phyloP scores from a whole-genome alignment of 2,113 vertebrate species.

The Elephantulus edwardii region DNA sequence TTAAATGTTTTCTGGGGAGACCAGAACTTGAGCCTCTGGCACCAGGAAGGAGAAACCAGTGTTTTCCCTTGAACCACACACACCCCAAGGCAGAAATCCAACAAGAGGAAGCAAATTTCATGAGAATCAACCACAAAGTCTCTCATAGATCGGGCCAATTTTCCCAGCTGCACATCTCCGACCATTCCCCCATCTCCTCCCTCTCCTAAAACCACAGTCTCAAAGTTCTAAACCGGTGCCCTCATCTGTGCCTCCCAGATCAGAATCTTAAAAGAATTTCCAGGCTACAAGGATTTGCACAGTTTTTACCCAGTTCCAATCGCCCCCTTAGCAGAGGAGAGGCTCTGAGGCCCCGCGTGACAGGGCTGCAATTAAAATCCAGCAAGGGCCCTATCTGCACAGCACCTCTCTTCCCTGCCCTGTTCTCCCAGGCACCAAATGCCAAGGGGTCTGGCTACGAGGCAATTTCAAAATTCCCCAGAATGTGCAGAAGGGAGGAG shows the following conservation, averaged over 20 bases:
- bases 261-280: background rate
- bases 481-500: background rate
- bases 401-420: conserved; percentile 1
- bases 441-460: conserved; percentile 46
- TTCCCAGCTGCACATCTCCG: conserved; percentile 50
- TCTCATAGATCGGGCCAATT: conserved; percentile 33
- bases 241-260: background rate
- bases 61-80: conserved; percentile 18
- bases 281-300: background rate
- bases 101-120: conserved; percentile 30
- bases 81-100: conserved; percentile 58
- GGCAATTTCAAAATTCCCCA: conserved; percentile 67
- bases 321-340: background rate
- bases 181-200: background rate
- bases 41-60: background rate
- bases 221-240: background rate
- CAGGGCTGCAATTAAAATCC: conserved; percentile 38
- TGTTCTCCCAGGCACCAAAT: conserved; percentile 26
- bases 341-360: background rate
- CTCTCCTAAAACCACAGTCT: background rate
- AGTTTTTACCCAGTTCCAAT: background rate
- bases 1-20: background rate
- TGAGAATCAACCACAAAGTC: conserved; percentile 59
- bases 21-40: background rate
- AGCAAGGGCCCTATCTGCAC: background rate